Conservation (phyloP, 2,797 vertebrate species). For the Gymnoscopelus microlampas region DNA sequence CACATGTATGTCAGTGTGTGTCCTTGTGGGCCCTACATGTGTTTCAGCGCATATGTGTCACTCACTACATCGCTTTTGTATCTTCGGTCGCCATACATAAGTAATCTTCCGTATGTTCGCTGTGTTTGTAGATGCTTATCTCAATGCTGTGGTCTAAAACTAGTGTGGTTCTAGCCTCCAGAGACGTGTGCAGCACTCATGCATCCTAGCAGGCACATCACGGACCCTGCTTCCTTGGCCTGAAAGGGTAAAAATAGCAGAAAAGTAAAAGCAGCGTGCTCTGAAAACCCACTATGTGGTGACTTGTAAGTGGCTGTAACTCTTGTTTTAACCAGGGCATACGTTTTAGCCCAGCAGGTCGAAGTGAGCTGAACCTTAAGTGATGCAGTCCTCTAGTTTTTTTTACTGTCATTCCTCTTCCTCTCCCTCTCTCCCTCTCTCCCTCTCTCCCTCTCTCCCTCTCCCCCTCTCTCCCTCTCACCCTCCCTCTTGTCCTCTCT, state of each 20-base stretch:
- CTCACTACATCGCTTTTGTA: not conserved
- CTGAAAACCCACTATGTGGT: conserved; percentile 23
- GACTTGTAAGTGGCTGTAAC: not conserved
- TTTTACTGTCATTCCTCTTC: conserved; percentile 29
- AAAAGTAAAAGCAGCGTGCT: conserved; percentile 30
- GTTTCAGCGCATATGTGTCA: not conserved
- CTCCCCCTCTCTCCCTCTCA: not conserved
- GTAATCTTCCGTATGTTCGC: conserved; percentile 9
- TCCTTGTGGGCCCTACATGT: too few species aligned
- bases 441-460: not conserved
- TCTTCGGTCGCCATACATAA: not conserved
- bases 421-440: not conserved
- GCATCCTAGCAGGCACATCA: not conserved
- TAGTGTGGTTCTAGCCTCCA: not conserved
- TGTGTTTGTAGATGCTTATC: conserved; percentile 12
- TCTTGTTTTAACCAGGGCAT: conserved; percentile 40
- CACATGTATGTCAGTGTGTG: too few species aligned
- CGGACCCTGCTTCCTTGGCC: conserved; percentile 7
- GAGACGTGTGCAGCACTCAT: not conserved
- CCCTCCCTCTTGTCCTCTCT: not conserved
- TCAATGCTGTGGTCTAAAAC: conserved; percentile 1
- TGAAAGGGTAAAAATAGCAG: conserved; percentile 21
- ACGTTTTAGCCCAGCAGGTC: conserved; percentile 46
- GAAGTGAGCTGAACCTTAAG: conserved; percentile 50
- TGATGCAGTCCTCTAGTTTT: conserved; percentile 56